Base-by-base conservation (phyloP, 1,140 invertebrate species). In the Anastrepha ludens region DNA sequence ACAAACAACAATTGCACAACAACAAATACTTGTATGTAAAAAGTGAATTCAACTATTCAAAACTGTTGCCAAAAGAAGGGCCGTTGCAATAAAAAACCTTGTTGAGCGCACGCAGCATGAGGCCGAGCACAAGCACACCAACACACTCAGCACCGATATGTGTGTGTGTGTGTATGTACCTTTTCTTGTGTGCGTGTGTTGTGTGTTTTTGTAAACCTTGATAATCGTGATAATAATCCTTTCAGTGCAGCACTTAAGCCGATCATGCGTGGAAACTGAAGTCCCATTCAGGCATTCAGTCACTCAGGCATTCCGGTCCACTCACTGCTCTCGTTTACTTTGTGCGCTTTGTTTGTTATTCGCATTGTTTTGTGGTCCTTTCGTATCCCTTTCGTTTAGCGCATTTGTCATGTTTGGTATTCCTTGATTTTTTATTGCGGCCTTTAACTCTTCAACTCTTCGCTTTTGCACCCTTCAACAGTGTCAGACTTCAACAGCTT, bases 101-200 rank as follows among this genome's bases (percentile, higher is more conserved):
- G 74, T 81, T 81, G 74, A 44, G 74, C 74, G 44, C 47, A 81
- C 74, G 74, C 74, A 81, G 74, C 74, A 81, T 81, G 74, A 81
- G 17, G 74, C n/a, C 74, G 81, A 64, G 86, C 87, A 85, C 87
- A 88, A 70, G 65, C 20, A 87, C 50, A 67, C 81, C 65, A 50
- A 88, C 65, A 85, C 67, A 47, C 29, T 13, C 59, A 41, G 13
- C 20, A 17, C 20, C 81, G 39, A 65, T 39, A n/a, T 67, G 13
- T 13, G 29, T 67, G 20, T 11, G 13, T 20, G 11, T 41, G 29
- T 20, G 3, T 7, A 17, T 64, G 41, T 62, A 55, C 47, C 58
- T 87, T 65, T 70, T 70, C 47, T 50, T 50, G 58, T 39, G 70
- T 81, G 78, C 11, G 50, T 87, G 29, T 47, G 70, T 78, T 88